Conservation (phyloP, 30 jellyfish, hydroid and myxozoan genomes). For the Turritopsis dohrnii region DNA sequence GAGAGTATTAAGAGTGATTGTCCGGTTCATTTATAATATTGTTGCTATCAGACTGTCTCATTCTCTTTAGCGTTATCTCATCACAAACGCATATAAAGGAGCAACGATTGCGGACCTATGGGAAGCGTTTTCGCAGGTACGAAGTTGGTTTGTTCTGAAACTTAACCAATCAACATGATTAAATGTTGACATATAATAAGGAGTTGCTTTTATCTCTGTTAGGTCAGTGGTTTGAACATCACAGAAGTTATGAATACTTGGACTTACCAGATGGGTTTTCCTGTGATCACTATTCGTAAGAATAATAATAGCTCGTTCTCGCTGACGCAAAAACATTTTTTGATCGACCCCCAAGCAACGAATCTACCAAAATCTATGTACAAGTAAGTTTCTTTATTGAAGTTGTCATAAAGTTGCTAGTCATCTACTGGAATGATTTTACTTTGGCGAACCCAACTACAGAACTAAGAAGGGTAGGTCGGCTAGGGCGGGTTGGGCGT, state of each 20-base stretch:
- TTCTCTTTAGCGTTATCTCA: slow-evolving; percentile 42
- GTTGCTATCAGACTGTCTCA: neutral
- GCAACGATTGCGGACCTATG: slow-evolving; percentile 76
- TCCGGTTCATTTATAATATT: neutral
- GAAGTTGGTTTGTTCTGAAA: neutral
- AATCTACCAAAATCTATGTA: slow-evolving; percentile 51
- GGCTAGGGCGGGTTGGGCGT: too few species aligned
- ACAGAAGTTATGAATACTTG: slow-evolving; percentile 74
- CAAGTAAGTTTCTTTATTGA: slow-evolving; percentile 52
- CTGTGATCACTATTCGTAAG: slow-evolving; percentile 45
- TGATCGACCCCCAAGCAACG: slow-evolving; percentile 72
- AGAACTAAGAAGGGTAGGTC: too few species aligned
- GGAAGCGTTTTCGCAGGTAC: slow-evolving; percentile 69
- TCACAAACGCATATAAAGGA: slow-evolving; percentile 39
- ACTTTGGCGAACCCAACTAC: too few species aligned
- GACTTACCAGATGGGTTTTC: slow-evolving; percentile 93
- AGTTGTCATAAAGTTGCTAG: too few species aligned
- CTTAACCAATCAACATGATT: too few species aligned
- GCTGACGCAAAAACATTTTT: slow-evolving; percentile 63
- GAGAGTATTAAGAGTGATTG: neutral
- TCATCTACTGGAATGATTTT: too few species aligned
- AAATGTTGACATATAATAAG: neutral
- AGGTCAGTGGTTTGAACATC: slow-evolving; percentile 59
- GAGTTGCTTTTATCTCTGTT: neutral
- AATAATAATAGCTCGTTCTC: slow-evolving; percentile 33